Conservation (phyloP, 2,113 vertebrate genomes). For the Microcebus tavaratra region DNA sequence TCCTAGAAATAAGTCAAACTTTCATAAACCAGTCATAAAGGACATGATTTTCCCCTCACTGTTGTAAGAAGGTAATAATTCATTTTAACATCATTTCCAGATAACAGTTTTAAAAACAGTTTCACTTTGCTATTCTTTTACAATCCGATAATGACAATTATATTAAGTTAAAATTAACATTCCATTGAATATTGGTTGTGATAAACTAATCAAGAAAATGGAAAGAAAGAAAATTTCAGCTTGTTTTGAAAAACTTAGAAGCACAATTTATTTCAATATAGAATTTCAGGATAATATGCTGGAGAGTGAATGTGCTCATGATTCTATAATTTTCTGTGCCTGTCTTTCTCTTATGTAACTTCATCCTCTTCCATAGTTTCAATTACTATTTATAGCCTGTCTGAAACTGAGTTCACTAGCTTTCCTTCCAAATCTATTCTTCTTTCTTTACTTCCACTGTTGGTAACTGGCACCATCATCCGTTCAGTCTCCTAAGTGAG, state of each 20-base stretch:
- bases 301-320: not conserved
- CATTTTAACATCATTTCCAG: not conserved
- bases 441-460: not conserved
- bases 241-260: not conserved
- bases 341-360: not conserved
- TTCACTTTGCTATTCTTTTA: slow-evolving; percentile 28
- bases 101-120: not conserved
- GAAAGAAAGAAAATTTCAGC: not conserved
- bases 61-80: not conserved
- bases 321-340: not conserved
- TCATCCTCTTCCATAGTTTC: not conserved
- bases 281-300: not conserved
- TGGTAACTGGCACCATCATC: not conserved
- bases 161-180: slow-evolving; percentile 19
- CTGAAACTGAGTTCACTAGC: not conserved
- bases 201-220: slow-evolving; percentile 25
- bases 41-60: not conserved
- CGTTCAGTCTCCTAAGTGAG: not conserved
- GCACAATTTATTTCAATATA: not conserved
- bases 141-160: not conserved
- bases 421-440: not conserved
- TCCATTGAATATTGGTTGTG: not conserved
- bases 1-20: not conserved
- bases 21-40: not conserved
- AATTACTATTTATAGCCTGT: not conserved